Conservation (phyloP, 2,113 vertebrate species). For the Crocuta crocuta region DNA sequence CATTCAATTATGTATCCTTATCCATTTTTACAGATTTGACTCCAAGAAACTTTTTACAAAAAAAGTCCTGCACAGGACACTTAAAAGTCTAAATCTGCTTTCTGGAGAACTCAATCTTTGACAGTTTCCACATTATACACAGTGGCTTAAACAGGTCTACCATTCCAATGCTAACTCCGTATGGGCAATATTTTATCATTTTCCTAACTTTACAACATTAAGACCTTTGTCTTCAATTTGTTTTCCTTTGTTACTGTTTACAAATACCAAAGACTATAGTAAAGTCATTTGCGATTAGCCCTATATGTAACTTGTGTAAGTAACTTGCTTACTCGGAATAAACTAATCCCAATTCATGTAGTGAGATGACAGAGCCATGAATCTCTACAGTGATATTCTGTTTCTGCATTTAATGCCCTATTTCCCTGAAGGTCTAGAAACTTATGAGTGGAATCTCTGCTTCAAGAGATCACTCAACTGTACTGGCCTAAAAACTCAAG, state of each 20-base stretch:
- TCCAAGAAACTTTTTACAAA: neutral
- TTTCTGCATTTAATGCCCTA: constrained; percentile 6
- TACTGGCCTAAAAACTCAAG: neutral
- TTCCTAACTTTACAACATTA: neutral
- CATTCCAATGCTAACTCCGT: neutral
- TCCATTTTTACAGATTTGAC: neutral
- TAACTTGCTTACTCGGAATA: constrained; percentile 61
- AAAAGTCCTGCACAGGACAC: neutral
- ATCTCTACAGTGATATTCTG: neutral
- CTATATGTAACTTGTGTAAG: constrained; percentile 27
- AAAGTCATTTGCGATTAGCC: constrained; percentile 55
- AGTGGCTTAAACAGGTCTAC: neutral
- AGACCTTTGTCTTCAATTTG: constrained; percentile 20
- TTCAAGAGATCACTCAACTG: neutral
- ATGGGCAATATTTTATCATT: neutral
- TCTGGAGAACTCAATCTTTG: neutral
- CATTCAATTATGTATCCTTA: neutral
- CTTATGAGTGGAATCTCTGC: constrained; percentile 30
- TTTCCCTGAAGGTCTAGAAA: constrained; percentile 14
- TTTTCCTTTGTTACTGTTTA: constrained; percentile 4
- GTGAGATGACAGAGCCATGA: neutral
- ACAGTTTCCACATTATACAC: neutral
- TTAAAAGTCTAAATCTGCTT: neutral
- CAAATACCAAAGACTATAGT: neutral
- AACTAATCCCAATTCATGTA: constrained; percentile 24